Base-by-base conservation (phyloP, 2,113 vertebrate species). In the Chrysochloris asiatica region DNA sequence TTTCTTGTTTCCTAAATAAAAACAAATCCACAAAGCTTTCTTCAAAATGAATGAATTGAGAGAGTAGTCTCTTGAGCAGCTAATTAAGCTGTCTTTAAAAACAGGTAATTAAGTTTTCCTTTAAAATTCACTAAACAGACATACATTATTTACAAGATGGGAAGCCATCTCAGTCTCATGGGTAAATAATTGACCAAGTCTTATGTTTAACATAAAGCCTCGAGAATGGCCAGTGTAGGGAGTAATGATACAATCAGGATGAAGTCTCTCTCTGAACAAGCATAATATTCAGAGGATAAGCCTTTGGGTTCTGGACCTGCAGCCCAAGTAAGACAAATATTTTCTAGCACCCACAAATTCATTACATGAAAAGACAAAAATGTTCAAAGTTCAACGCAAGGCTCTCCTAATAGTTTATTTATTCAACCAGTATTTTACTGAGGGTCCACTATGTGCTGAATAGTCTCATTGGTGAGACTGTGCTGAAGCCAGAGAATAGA, bases 1-100 rank as follows among this genome's bases (percentile, higher is more conserved):
- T 89, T n/a, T 89, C 59, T 11, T 85, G 13, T 59, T 86, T 28
- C 33, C 85, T 89, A 72, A 89, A 84, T 91, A 84, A 94, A 94
- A 96, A 89, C 59, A 92, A 86, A 94, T 93, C 47, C 86, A 95
- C 48, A 92, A 90, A 92, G 94, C 67, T 79, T 65, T 9, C 67
- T 19, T 86, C 38, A 67, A 85, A 93, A 81, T 28, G 69, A 92
- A 88, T 87, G 65, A 94, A 80, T 33, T 87, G 50, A 89, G 52
- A 93, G 21, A 89, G 24, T 24, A 80, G 47, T 76, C 48, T 90
- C 73, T 56, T 90, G 73, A 93, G 87, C 85, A 94, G 86, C 56
- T 65, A 87, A 90, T 83, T 93, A 88, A 93, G 33, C 50, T 90
- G 38, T 93, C 71, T 93, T 91, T 85, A 89, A 56, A 92, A 92